Conservation (phyloP, 2,888 invertebrate genomes). For the Eristalis tenax region DNA sequence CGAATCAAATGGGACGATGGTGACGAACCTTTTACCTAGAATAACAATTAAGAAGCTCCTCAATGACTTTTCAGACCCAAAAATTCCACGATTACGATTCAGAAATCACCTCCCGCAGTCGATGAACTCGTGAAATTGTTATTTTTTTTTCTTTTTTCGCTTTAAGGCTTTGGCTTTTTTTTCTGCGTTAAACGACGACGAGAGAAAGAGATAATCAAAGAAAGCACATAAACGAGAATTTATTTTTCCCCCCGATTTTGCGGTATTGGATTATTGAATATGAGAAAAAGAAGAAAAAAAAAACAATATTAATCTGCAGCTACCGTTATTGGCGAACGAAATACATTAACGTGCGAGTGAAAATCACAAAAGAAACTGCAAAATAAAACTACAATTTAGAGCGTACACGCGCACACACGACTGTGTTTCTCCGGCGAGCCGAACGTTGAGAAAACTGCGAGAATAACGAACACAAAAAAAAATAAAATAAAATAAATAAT, state of each 20-base stretch:
- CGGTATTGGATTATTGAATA: conserved; percentile 20
- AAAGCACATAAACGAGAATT: conserved; percentile 53
- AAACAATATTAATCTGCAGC: conserved; percentile 26
- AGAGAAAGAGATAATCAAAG: conserved; percentile 8
- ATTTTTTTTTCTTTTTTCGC: conserved; percentile 5
- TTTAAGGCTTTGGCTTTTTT: not conserved
- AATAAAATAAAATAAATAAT: conserved; percentile 26
- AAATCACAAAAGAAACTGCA: conserved; percentile 2
- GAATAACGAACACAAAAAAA: not conserved
- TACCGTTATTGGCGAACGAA: conserved; percentile 42
- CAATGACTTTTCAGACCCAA: conserved; percentile 28
- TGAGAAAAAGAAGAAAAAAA: not conserved
- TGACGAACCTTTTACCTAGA: conserved; percentile 38
- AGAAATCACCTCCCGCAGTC: conserved; percentile 51
- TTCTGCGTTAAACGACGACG: not conserved
- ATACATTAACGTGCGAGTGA: conserved; percentile 11
- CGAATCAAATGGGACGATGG: conserved; percentile 19
- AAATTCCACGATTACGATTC: conserved; percentile 40
- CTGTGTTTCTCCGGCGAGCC: not conserved
- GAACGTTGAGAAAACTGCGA: not conserved
- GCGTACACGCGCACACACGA: conserved; percentile 36
- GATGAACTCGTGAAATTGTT: conserved; percentile 62
- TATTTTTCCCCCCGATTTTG: conserved; percentile 5
- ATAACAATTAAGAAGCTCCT: conserved; percentile 14
- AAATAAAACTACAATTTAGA: conserved; percentile 34